Evolutionary conservation across 1,140 invertebrate genomes (phyloP), one percentile per base, ranked within the genome.

Genomic region (Trialeurodes vaporariorum): DNA sequence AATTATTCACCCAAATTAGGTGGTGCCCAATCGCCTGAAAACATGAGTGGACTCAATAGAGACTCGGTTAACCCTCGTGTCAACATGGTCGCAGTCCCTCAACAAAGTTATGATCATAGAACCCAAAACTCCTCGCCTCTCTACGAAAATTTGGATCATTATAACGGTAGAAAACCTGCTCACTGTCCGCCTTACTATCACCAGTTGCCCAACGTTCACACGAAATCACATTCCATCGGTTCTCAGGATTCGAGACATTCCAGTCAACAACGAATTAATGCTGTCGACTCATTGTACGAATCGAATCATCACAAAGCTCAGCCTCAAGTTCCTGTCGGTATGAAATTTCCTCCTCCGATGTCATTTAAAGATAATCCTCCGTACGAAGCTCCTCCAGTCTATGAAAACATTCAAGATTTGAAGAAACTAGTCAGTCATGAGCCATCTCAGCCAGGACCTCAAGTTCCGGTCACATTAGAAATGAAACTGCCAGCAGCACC

Each of bases 101-200:
- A 49, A 49, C n/a, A 80, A 78, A 64, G 77, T 78, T 71, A 74
- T 79, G 60, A 49, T 23, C 65, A 67, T 59, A 63, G 27, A 49
- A 69, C 73, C 65, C 68, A 73, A 27, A 79, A 78, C 63, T 79
- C 75, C 72, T 83, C 82, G 63, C 87, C 85, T 27, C 86, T 92
- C 25, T 92, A 92, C 76, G 90, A 92, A 76, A 92, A 92, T 77
- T 82, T 91, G 59, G 88, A 90, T 69, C 90, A 89, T 76, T 90
- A 89, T 78, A 79, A 82, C 13, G 76, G 78, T 61, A 74, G 79
- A 17, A 72, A 49, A 61, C 78, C 79, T 49, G 76, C 79, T 5
- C 83, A 84, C 69, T 69, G 70, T 71, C 81, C 83, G 12, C 81
- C 83, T 1, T 88, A 86, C 73, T 87, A 85, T 73, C 83, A 86